A percentile compares a stretch with the other conserved stretches of the same genome.
Evolutionary conservation across 1,140 invertebrate species (phyloP).

Genomic region (Solenopsis fugax): DNA sequence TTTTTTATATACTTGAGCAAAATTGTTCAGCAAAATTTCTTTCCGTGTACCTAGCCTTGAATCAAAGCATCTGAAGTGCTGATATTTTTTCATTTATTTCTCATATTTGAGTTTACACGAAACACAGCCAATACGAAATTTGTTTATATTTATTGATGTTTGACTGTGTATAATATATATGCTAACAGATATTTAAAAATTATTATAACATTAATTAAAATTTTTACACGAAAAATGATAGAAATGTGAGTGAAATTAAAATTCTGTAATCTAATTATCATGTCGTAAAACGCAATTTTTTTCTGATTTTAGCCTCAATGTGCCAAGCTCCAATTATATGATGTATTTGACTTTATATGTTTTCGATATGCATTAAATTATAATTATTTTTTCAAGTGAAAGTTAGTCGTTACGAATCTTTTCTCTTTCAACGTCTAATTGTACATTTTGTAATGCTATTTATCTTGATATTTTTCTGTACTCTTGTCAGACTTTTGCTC

Average conservation of each 20-base stretch:
- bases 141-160: background rate
- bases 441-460: background rate
- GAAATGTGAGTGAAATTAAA: background rate
- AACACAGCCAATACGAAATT: background rate
- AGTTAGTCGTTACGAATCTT: background rate
- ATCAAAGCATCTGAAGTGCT: too few species aligned
- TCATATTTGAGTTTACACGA: background rate
- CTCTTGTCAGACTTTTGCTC: background rate
- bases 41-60: too few species aligned
- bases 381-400: background rate
- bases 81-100: background rate
- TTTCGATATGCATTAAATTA: background rate
- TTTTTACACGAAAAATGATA: background rate
- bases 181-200: background rate
- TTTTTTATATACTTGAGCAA: too few species aligned
- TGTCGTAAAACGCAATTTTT: background rate
- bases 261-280: background rate
- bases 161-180: too few species aligned
- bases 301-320: background rate
- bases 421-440: background rate
- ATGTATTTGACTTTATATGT: background rate
- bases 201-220: slow-evolving; percentile 1
- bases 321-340: background rate
- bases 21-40: too few species aligned
- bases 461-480: background rate